Conservation (phyloP, 2,797 vertebrate genomes). For the Okamejei kenojei region DNA sequence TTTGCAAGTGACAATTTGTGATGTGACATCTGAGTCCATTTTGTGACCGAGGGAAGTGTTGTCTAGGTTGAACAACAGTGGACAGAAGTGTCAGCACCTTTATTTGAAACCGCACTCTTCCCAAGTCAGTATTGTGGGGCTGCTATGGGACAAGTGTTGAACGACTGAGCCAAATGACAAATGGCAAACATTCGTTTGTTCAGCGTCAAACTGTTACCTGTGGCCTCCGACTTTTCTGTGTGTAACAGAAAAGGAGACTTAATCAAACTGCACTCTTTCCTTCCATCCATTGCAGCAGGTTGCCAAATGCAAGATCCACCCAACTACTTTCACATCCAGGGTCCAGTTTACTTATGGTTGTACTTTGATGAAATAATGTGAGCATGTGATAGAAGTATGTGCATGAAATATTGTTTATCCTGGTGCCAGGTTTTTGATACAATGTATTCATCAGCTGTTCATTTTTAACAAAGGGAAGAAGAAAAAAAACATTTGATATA, state of each 20-base stretch:
- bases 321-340: constrained; percentile 64
- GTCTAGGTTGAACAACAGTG: background rate
- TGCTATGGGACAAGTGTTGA: background rate
- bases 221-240: constrained; percentile 42
- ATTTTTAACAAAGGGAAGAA: constrained; percentile 70
- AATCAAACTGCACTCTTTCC: constrained; percentile 40
- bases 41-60: background rate
- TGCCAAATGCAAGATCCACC: constrained; percentile 65
- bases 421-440: constrained; percentile 87
- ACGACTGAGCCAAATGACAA: background rate
- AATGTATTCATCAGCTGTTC: constrained; percentile 75
- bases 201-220: constrained; percentile 2
- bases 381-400: constrained; percentile 79
- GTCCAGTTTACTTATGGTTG: constrained; percentile 68
- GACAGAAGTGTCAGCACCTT: background rate
- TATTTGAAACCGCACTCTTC: background rate
- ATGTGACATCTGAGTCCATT: background rate
- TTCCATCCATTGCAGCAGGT: constrained; percentile 55
- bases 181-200: background rate
- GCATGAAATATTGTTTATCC: constrained; percentile 69
- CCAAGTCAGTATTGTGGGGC: constrained; percentile 32
- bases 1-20: background rate
- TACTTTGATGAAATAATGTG: constrained; percentile 73
- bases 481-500: constrained; percentile 75
- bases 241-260: constrained; percentile 51